These are phyloP conservation scores for Microcebus tavaratra DNA, from an alignment of 2,113 vertebrate species.

Conservation along the genomic window DNA sequence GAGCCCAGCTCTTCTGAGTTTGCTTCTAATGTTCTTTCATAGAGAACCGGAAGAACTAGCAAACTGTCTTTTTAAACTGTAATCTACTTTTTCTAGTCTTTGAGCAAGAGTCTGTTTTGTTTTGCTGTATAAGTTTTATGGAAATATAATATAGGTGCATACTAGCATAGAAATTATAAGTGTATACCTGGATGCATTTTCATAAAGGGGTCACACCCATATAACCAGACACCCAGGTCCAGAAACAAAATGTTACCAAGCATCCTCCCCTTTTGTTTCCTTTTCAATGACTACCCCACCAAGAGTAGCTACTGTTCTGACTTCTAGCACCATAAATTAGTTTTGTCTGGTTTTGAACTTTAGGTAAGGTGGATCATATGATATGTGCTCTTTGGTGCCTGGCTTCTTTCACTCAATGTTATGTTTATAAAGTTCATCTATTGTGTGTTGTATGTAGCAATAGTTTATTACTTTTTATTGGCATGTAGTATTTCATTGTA, in stretches of 20 bases:
- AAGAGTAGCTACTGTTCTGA: neutral
- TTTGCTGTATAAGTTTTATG: neutral
- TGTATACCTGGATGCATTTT: neutral
- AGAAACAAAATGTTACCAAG: neutral
- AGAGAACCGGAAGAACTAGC: neutral
- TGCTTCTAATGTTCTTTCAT: neutral
- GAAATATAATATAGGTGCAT: neutral
- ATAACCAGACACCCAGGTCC: neutral
- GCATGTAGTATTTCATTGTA: neutral
- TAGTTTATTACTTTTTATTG: neutral
- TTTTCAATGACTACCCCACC: neutral
- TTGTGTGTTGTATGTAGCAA: neutral
- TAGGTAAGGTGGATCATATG: neutral
- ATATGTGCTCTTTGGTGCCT: neutral
- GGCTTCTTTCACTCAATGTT: neutral
- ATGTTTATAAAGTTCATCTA: neutral
- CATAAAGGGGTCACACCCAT: neutral
- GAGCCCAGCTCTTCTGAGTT: neutral
- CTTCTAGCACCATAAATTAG: neutral
- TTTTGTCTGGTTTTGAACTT: neutral
- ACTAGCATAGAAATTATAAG: neutral
- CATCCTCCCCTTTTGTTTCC: fast-evolving
- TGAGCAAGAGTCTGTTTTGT: neutral
- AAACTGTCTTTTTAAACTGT: neutral
- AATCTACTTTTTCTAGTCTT: neutral